These are phyloP conservation scores for Linyphia triangularis DNA, from an alignment of 2,888 invertebrate species.

Conservation along the genomic window DNA sequence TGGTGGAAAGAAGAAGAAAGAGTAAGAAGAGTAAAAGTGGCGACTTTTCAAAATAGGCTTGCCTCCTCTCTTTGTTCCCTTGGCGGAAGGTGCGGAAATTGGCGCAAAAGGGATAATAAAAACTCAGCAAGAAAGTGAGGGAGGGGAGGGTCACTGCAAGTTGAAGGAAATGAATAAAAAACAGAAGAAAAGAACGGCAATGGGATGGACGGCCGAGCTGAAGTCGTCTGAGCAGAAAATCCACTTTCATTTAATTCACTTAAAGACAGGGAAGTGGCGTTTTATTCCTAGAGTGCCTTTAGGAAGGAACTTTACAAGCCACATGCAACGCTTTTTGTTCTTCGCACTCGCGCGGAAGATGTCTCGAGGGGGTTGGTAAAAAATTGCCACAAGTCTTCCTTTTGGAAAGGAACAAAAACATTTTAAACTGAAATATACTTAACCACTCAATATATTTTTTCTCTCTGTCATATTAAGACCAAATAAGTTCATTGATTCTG, in stretches of 20 bases:
- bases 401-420: neutral
- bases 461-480: no score
- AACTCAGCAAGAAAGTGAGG: slow-evolving; percentile 19
- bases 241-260: slow-evolving; percentile 72
- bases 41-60: slow-evolving; percentile 41
- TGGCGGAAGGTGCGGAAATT: slow-evolving; percentile 51
- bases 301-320: slow-evolving; percentile 45
- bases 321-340: slow-evolving; percentile 22
- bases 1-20: neutral
- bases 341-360: neutral
- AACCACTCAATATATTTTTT: no score
- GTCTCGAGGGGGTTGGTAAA: neutral
- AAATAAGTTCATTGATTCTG: no score
- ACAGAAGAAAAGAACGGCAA: slow-evolving; percentile 1
- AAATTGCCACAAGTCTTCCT: neutral
- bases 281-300: slow-evolving; percentile 49
- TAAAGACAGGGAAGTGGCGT: slow-evolving; percentile 60
- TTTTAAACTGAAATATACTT: no score
- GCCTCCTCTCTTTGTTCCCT: neutral
- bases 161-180: neutral
- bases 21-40: neutral
- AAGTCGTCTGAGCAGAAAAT: slow-evolving; percentile 66
- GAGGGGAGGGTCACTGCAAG: neutral
- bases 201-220: neutral
- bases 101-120: slow-evolving; percentile 52